These are phyloP conservation scores for Sparidentex hasta DNA, from an alignment of 2,797 vertebrate species.

Conservation along the genomic window DNA sequence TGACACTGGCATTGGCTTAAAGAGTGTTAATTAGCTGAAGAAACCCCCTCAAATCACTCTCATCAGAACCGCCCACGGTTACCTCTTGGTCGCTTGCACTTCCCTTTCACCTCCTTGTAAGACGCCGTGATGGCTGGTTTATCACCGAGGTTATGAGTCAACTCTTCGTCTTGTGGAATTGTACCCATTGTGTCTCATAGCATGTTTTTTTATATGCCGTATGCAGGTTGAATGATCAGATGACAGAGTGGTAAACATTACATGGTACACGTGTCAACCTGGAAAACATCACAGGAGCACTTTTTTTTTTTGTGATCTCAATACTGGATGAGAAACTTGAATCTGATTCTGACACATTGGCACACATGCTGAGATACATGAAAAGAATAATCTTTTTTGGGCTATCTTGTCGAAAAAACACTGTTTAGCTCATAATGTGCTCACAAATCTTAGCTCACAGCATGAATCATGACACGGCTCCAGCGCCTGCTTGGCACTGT, in stretches of 20 bases:
- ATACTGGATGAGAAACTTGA: neutral
- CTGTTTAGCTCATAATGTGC: neutral
- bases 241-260: neutral
- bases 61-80: neutral
- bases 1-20: slow-evolving; percentile 14
- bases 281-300: neutral
- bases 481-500: neutral
- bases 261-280: neutral
- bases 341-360: neutral
- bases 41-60: neutral
- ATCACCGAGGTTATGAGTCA: neutral
- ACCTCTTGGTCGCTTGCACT: neutral
- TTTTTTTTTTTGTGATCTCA: slow-evolving; percentile 2
- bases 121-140: neutral
- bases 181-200: neutral
- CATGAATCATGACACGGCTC: neutral
- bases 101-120: too few species aligned
- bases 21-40: neutral
- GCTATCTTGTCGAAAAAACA: neutral
- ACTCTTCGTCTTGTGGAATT: neutral
- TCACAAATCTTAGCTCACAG: neutral
- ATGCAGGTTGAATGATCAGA: neutral
- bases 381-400: neutral
- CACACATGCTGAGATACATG: neutral
- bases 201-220: neutral